Percentiles rank a stretch among this genome's conserved stretches.
These are phyloP conservation scores for Sebastes vulpes DNA, from an alignment of 2,797 vertebrate genomes.

Conservation along the genomic window DNA sequence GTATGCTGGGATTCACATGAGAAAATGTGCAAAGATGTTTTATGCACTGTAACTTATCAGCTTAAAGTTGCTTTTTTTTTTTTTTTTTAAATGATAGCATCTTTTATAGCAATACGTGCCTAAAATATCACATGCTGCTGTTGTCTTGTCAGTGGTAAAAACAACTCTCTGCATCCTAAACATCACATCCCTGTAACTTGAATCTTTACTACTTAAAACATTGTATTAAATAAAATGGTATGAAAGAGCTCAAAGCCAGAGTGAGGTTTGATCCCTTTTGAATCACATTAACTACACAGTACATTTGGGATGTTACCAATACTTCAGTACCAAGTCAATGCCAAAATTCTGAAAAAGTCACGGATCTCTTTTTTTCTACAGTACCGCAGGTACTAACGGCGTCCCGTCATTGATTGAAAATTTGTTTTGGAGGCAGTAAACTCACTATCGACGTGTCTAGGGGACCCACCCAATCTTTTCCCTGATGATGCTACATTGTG, in stretches of 20 bases:
- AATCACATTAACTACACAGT: neutral
- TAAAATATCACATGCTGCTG: neutral
- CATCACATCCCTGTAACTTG: neutral
- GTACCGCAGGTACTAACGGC: too few species aligned
- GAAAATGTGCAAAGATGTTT: neutral
- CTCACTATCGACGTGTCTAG: too few species aligned
- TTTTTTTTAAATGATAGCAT: neutral
- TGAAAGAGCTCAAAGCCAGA: neutral
- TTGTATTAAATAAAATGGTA: neutral
- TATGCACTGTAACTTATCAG: neutral
- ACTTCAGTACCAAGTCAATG: too few species aligned
- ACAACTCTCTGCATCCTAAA: neutral
- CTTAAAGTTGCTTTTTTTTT: neutral
- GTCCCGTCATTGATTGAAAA: too few species aligned
- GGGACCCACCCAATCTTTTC: too few species aligned
- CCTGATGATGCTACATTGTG: too few species aligned
- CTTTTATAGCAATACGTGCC: neutral
- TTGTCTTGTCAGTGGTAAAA: neutral
- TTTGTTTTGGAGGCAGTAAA: too few species aligned
- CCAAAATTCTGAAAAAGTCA: too few species aligned
- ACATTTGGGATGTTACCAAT: neutral
- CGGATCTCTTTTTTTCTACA: too few species aligned
- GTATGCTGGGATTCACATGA: neutral
- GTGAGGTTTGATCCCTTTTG: neutral
- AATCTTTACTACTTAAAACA: neutral